Base-by-base conservation (phyloP, 1,140 invertebrate genomes). In the Globodera ellingtonae region DNA sequence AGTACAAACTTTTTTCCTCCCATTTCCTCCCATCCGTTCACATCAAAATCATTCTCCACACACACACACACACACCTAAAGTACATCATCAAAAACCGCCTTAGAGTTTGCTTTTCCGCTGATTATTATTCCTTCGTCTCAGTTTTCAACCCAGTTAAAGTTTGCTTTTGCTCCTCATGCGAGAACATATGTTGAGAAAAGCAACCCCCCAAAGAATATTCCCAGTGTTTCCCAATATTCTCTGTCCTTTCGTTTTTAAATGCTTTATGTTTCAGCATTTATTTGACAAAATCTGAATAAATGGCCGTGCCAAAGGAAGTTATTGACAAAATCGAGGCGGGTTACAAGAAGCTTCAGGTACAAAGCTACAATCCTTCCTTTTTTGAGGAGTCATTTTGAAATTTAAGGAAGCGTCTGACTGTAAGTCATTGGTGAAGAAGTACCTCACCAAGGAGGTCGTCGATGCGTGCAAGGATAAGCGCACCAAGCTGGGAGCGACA, bases 311-410 rank as follows among this genome's bases (percentile, higher is more conserved):
- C 84, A 59, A 44, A 70, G 18, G 84, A 85, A 48, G 79, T 85
- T 7, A 76, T 93, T 91, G 92, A 93, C 92, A 96, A 96, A 91
- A 91, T 97, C 86, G 91, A 92, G 83, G 93, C 91, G 82, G 95
- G 94, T 78, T 89, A 84, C 71, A 94, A 95, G 90, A 89, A 88
- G 72, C 80, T 88, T 48, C 83, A 88, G 73, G 79, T 82, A 59
- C 13, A 35, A 35, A 35, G 35, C 35, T 44, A 6, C 24, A 44
- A 44, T 1, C 5, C 9, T 35, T 35, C 2, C 35, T 77, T 7
- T 21, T 9, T 21, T 65, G 10, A 47, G 4, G 4, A 18, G 5
- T 67, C 46, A 52, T 10, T 15, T 47, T 67, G 13, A 48, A 83
- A 44, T 78, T 79, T 48, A 67, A 88, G 87, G 85, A 48, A 47